phyloP scores from a whole-genome alignment of 2,113 vertebrate genomes.

The Danionella cerebrum region DNA sequence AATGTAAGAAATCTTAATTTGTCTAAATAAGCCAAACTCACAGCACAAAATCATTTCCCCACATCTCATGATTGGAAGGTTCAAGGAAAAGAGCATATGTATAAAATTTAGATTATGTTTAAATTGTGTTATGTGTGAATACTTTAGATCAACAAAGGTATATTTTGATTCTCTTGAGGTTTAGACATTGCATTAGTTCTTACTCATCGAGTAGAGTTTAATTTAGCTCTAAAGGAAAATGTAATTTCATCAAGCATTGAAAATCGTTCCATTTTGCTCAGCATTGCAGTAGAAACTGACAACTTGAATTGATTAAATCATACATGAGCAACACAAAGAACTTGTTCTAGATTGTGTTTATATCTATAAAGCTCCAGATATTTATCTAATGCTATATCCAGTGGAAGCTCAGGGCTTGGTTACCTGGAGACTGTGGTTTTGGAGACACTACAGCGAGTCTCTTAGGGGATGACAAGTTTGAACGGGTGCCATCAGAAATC shows the following conservation, averaged over 20 bases:
- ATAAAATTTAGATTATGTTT: not conserved
- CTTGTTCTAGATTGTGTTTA: too few relatives aligned
- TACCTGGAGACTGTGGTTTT: conserved; percentile 81
- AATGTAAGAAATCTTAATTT: too few relatives aligned
- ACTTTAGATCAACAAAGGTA: too few relatives aligned
- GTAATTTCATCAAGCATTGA: not conserved
- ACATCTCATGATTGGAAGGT: too few relatives aligned
- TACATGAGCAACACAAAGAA: not conserved
- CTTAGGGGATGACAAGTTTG: conserved; percentile 73
- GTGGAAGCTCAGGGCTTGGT: not conserved
- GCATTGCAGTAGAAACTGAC: not conserved
- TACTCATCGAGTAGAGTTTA: not conserved
- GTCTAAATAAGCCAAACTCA: too few relatives aligned
- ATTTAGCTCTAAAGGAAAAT: not conserved
- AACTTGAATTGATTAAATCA: not conserved
- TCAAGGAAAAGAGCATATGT: not conserved
- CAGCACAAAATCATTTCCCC: too few relatives aligned
- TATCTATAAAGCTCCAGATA: not conserved
- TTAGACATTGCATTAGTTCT: too few relatives aligned
- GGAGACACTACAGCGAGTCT: conserved; percentile 57
- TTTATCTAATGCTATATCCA: not conserved
- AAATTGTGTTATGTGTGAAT: too few relatives aligned
- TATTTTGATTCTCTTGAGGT: too few relatives aligned
- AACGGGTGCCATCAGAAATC: conserved; percentile 65
- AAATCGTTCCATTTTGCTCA: not conserved